Evolutionary conservation across 2,797 vertebrate genomes (phyloP), one percentile per base, ranked within the genome.

Genomic region (Myotis findleyi): DNA sequence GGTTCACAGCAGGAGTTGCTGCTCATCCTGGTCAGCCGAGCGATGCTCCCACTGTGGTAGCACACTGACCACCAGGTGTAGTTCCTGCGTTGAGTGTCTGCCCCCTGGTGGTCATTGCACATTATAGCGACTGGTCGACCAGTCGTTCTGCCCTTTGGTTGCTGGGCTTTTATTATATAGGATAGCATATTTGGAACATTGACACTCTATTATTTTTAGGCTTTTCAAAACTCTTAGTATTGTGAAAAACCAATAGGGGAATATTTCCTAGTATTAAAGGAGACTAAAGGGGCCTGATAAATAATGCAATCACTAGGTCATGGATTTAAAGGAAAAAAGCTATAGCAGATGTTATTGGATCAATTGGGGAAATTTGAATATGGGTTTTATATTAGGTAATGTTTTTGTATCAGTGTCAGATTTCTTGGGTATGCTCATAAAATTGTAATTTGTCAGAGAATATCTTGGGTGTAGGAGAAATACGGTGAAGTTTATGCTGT

Each of bases 101-200:
- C 3, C 53, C 21, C 53, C 53, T 23, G 53, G 3, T 23, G 21
- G 53, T 55, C 53, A 55, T 21, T 55, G 53, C 3, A 0, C 21
- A 23, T 55, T 8, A 10, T 10, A 55, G 53, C 8, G 0, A 55
- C 53, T 55, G 21, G 21, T 55, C 8, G 6, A 51, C 1, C 49
- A 17, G 49, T 51, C 49, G 14, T 51, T 6, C 16, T 17, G 17
- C 44, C 10, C 0, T 51, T 51, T 6, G 49, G 3, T 55, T 7
- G 7, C 20, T 23, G 53, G 53, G 21, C 21, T 23, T 55, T 55
- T 10, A 23, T 55, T 55, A 23, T 55, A 55, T 93, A 33, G 64
- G 79, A 41, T 30, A 89, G 44, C 11, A 57, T 68, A 89, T 91
- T 85, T 93, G 84, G 21, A 66, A 66, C n/a, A 72, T 76, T 89